Evolutionary conservation across 2,797 vertebrate genomes (phyloP).

Genomic region (Coranthus polyacanthus): DNA sequence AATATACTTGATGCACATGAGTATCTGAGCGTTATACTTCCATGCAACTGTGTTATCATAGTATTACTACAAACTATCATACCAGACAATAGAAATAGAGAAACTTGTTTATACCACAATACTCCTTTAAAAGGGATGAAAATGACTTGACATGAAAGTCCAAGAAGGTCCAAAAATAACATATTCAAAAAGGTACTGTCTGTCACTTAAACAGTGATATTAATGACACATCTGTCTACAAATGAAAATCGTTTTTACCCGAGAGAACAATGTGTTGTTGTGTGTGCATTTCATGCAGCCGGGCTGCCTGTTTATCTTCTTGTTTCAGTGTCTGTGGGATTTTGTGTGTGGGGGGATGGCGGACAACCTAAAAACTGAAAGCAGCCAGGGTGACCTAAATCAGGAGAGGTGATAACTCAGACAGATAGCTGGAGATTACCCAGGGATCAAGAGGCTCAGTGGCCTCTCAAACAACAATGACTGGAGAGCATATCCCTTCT

Average conservation of each 20-base stretch:
- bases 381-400: conserved; percentile 80
- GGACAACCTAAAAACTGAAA: conserved; percentile 71
- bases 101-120: not conserved
- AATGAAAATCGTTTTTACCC: not conserved
- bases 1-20: not conserved
- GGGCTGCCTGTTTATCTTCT: conserved; percentile 38
- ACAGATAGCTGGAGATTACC: conserved; percentile 81
- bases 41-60: too few relatives aligned
- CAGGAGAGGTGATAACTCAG: conserved; percentile 80
- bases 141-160: not conserved
- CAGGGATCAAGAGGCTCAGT: conserved; percentile 81
- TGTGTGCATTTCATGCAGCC: conserved; percentile 13
- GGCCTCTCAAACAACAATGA: conserved; percentile 79
- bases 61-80: not conserved
- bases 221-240: not conserved
- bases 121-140: not conserved
- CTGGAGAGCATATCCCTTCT: conserved; percentile 60
- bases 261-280: conserved; percentile 12
- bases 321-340: too few relatives aligned
- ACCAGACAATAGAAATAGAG: not conserved
- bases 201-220: conserved; percentile 1
- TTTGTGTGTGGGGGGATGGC: conserved; percentile 54
- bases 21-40: too few relatives aligned
- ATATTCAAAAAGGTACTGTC: not conserved
- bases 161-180: too few relatives aligned